phyloP scores from a whole-genome alignment of 1,140 invertebrate species.

The Sarcophaga peregrina region DNA sequence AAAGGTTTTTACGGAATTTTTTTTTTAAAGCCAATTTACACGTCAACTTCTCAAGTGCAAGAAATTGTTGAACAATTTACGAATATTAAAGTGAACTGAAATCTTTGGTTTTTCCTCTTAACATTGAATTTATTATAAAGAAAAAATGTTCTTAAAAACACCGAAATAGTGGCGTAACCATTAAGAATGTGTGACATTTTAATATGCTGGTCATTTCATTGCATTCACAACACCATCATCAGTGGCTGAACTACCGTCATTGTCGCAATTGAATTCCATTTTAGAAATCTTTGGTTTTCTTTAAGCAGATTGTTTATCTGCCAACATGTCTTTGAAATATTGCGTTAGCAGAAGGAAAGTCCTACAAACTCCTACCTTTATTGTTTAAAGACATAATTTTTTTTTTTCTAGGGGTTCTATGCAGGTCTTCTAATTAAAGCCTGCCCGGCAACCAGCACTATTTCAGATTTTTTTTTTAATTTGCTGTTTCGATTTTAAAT shows the following conservation, averaged over 20 bases:
- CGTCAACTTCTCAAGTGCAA: too few species aligned
- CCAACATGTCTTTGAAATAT: neutral
- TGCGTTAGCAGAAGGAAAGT: neutral
- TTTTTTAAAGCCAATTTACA: too few species aligned
- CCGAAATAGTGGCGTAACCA: neutral
- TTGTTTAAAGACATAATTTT: neutral
- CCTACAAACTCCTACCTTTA: neutral
- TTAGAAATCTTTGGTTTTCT: neutral
- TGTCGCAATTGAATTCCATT: neutral
- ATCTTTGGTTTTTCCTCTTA: too few species aligned
- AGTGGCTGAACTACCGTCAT: too few species aligned
- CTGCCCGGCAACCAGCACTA: neutral
- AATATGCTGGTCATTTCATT: neutral
- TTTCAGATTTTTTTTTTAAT: too few species aligned
- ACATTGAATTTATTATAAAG: too few species aligned
- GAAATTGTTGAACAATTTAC: too few species aligned
- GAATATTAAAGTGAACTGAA: too few species aligned
- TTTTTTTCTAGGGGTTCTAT: neutral
- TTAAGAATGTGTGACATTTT: neutral
- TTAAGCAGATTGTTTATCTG: neutral
- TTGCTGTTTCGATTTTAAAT: too few species aligned
- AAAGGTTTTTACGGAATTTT: too few species aligned
- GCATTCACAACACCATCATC: neutral
- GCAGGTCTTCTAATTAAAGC: conserved; percentile 32
- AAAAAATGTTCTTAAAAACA: too few species aligned